These are phyloP conservation scores for Elachura formosa DNA, from an alignment of 2,113 vertebrate genomes.

Conservation along the genomic window DNA sequence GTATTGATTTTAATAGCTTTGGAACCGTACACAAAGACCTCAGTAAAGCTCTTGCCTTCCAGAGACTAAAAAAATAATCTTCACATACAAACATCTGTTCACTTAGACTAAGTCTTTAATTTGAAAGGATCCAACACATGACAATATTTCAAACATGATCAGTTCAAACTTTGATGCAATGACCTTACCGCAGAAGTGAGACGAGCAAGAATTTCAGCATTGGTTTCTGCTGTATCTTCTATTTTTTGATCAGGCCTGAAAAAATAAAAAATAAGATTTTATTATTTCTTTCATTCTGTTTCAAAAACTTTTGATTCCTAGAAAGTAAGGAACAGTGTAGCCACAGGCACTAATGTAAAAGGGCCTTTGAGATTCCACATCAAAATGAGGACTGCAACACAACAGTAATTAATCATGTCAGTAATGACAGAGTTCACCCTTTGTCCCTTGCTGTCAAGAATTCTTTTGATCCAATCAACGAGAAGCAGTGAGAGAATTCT, in stretches of 20 bases:
- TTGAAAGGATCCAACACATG: slow-evolving; percentile 5
- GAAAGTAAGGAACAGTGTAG: slow-evolving; percentile 5
- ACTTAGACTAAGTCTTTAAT: background rate
- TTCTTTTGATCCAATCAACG: background rate
- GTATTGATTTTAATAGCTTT: background rate
- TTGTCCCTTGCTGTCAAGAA: slow-evolving; percentile 29
- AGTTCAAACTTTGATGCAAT: background rate
- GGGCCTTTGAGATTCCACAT: slow-evolving; percentile 34
- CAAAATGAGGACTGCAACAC: background rate
- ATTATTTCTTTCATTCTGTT: slow-evolving; percentile 37
- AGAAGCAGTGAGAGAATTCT: background rate
- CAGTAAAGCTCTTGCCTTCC: background rate
- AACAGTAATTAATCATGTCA: slow-evolving; percentile 40
- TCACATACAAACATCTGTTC: background rate
- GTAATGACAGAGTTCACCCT: background rate
- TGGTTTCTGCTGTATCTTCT: slow-evolving; percentile 83
- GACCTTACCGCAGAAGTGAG: slow-evolving; percentile 89
- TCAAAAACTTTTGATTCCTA: slow-evolving; percentile 29
- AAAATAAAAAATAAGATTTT: slow-evolving; percentile 40
- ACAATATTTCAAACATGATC: background rate
- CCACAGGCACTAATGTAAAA: slow-evolving; percentile 23
- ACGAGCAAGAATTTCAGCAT: slow-evolving; percentile 88
- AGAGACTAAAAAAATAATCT: background rate
- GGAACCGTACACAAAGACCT: background rate
- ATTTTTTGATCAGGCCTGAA: slow-evolving; percentile 86